Conservation (phyloP, 2,113 vertebrate genomes). For the Pluvialis apricaria region DNA sequence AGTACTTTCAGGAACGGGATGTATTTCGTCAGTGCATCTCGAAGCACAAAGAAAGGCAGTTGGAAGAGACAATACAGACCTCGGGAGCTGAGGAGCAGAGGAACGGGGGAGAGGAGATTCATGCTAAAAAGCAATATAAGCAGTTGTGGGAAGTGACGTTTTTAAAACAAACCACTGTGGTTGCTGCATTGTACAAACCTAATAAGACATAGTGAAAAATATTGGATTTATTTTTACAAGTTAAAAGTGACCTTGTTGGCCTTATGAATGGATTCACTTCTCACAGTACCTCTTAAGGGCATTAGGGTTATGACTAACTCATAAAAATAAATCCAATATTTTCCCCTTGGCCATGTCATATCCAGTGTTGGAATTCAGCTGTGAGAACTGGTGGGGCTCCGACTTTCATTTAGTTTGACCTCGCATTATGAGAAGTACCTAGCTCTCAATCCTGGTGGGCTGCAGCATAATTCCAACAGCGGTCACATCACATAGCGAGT, state of each 20-base stretch:
- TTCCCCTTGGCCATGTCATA: conserved; percentile 78
- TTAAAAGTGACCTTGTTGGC: conserved; percentile 77
- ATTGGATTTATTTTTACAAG: conserved; percentile 84
- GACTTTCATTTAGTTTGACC: conserved; percentile 75
- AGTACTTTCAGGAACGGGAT: not conserved
- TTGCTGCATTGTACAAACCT: conserved; percentile 76
- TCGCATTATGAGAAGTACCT: conserved; percentile 69
- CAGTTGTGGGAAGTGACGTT: conserved; percentile 47
- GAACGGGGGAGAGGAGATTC: not conserved
- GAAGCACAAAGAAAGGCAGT: not conserved
- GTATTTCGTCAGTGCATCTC: rapidly evolving
- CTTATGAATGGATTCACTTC: conserved; percentile 78
- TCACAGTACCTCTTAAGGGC: conserved; percentile 74
- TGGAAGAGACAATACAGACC: not conserved
- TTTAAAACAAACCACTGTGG: conserved; percentile 48
- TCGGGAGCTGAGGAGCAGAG: not conserved
- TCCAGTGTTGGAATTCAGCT: conserved; percentile 73
- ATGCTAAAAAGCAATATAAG: conserved; percentile 51
- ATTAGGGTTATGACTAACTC: conserved; percentile 80
- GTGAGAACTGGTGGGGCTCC: conserved; percentile 55
- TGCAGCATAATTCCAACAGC: not conserved
- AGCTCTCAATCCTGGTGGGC: conserved; percentile 46
- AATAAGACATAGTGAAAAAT: conserved; percentile 80
- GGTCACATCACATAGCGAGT: not conserved
- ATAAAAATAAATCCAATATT: conserved; percentile 85